Base-by-base conservation (phyloP, 37 sponge, comb jelly and placozoan species). In the Agelas oroides region DNA sequence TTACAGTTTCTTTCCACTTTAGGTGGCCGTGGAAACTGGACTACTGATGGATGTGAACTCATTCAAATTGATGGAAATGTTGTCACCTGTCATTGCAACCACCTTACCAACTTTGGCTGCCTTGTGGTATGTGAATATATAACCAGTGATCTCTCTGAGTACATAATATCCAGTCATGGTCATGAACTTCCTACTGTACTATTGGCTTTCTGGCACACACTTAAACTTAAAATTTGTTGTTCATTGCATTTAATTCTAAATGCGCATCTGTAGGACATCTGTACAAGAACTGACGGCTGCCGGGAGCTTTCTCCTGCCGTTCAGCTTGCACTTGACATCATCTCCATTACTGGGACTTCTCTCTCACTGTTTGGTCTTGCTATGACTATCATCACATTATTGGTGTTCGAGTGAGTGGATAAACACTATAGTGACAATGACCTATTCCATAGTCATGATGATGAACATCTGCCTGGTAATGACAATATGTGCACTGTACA, bases 11-110 rank as follows among this genome's bases (percentile, higher is more conserved):
- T 12, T 67, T 11, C 19, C 70, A 41, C 35, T 61, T 0, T 66
- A 83, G 84, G 63, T 83, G 84, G 84, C 21, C 13, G 8, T 37
- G 84, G 84, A 21, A 65, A 83, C 64, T 83, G 84, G 84, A 73
- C 55, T 41, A 53, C 58, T 46, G 40, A 72, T 71, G 84, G 84
- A 52, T 83, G 84, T 54, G n/a, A n/a, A n/a, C 24, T 46, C 27
- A 57, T 30, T 8, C 0, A 56, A 23, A 20, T 66, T 66, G 11
- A 25, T 12, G 52, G 20, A 20, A 13, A 28, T 5, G 53, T 28
- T 11, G 78, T 85, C 23, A 27, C 54, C 6, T 85, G 86, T 69
- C 32, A 52, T 3, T 85, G 86, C 56, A 55, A 68, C 57, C 86
- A 85, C 54, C 52, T 85, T 31, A 85, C 86, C 11, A 77, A 85